Base-by-base conservation (phyloP, 1,140 invertebrate genomes). In the Portunus trituberculatus region DNA sequence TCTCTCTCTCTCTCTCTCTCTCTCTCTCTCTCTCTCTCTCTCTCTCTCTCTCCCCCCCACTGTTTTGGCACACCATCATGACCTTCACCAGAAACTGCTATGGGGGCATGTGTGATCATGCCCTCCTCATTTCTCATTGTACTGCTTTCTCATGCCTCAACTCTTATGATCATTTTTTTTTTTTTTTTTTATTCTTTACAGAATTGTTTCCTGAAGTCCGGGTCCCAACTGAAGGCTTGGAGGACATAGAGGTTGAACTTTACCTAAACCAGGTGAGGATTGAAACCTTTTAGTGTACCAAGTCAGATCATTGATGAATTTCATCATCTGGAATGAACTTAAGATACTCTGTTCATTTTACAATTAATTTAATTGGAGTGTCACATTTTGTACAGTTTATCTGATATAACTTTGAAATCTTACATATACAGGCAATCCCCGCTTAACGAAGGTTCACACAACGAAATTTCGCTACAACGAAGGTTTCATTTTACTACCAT, bases 201-300 rank as follows among this genome's bases (percentile, higher is more conserved):
- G 83, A 39, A 83, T 82, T 67, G 29, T 87, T 94, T 20, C 94
- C 96, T 97, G 97, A 95, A 97, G 96, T 32, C 97, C 97, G 6
- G 98, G 88, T 82, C 39, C 39, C 39, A 39, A 90, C 98, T 96
- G 98, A 98, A 96, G 96, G 97, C 7, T 97, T 98, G 52, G 98
- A 98, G 92, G 98, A 98, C 97, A 98, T 98, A 96, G 98, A 99
- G 97, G 98, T 99, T 97, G 98, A 99, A 96, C 98, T 98, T 96
- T 99, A 99, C 97, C 97, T 99, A 93, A 98, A 98, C 98, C 96
- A 95, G 93, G 96, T 95, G 89, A 83, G 39, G 20, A 12, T n/a
- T 7, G 0, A 1, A n/a, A 76, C 20, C 6, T n/a, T 76, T 7
- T 76, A 8, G 20, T 76, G 25, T 20, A 76, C 20, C 1, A 76